Percentiles rank a stretch among this genome's conserved stretches.
phyloP scores from a whole-genome alignment of 1,140 invertebrate genomes.

The Anoplophora glabripennis region DNA sequence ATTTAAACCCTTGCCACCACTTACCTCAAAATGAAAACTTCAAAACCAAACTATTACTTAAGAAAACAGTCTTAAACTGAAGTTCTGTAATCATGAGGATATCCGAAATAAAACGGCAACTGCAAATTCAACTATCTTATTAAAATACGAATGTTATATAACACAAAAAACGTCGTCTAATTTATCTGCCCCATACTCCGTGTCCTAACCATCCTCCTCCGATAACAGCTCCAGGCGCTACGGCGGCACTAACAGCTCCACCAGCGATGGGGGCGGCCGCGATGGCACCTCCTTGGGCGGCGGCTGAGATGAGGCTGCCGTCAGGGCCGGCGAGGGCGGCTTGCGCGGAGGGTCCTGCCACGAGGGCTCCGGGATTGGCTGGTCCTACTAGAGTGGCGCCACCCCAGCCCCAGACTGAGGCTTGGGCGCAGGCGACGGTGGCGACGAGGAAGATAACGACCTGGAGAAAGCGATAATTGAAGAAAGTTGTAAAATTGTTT shows the following conservation, averaged over 20 bases:
- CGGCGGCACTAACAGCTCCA: conserved; percentile 37
- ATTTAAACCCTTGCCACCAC: no score
- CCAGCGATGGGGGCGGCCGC: conserved; percentile 35
- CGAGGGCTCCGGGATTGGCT: conserved; percentile 34
- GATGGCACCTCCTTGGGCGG: conserved; percentile 31
- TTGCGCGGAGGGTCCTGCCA: conserved; percentile 33
- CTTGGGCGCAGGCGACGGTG: conserved; percentile 34
- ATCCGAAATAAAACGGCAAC: conserved; percentile 6
- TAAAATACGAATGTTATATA: background rate
- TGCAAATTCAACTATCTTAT: background rate
- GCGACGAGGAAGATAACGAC: conserved; percentile 34
- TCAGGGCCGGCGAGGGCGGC: conserved; percentile 35
- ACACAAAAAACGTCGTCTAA: background rate
- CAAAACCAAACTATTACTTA: no score
- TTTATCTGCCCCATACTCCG: conserved; percentile 14
- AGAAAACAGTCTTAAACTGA: no score
- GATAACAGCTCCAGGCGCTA: conserved; percentile 32
- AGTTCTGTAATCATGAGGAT: background rate
- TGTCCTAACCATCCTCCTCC: conserved; percentile 12
- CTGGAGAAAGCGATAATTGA: conserved; percentile 21
- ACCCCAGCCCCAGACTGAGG: conserved; percentile 31
- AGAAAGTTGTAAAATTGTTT: no score
- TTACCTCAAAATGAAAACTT: no score
- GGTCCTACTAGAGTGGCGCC: conserved; percentile 40
- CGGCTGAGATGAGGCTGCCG: conserved; percentile 34